Percentiles rank a stretch among this genome's conserved stretches.
phyloP scores from a whole-genome alignment of 2,113 vertebrate species.

The Peromyscus maniculatus region DNA sequence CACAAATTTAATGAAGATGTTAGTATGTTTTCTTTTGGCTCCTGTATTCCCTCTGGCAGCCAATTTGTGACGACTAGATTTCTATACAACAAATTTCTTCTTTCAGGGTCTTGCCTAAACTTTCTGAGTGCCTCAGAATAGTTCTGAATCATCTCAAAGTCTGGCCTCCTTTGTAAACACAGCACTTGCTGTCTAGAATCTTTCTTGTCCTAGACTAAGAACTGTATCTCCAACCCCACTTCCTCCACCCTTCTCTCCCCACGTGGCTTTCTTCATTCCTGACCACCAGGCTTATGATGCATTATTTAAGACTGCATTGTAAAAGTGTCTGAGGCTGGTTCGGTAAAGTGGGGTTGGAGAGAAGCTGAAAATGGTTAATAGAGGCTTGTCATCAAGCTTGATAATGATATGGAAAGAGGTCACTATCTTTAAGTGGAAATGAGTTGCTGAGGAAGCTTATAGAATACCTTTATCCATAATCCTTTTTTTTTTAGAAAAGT shows the following conservation, averaged over 20 bases:
- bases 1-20: not conserved
- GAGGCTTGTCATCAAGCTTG: not conserved
- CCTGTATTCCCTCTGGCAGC: not conserved
- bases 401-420: not conserved
- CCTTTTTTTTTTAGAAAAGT: not conserved
- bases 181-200: not conserved
- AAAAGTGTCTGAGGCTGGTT: conserved; percentile 45
- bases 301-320: conserved; percentile 9
- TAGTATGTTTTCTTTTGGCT: not conserved
- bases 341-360: conserved; percentile 17
- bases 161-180: not conserved
- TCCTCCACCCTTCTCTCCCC: not conserved
- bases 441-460: conserved; percentile 7
- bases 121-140: not conserved
- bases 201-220: not conserved
- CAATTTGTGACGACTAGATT: not conserved
- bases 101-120: not conserved
- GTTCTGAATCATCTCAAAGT: conserved; percentile 3
- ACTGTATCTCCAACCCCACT: not conserved
- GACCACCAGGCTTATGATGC: not conserved
- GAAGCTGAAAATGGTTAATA: conserved; percentile 59
- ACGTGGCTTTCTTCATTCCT: not conserved
- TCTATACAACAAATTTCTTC: conserved; percentile 15
- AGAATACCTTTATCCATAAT: not conserved
- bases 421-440: not conserved